These are phyloP conservation scores for Acanthornis magna DNA, from an alignment of 2,797 vertebrate genomes.

Conservation along the genomic window DNA sequence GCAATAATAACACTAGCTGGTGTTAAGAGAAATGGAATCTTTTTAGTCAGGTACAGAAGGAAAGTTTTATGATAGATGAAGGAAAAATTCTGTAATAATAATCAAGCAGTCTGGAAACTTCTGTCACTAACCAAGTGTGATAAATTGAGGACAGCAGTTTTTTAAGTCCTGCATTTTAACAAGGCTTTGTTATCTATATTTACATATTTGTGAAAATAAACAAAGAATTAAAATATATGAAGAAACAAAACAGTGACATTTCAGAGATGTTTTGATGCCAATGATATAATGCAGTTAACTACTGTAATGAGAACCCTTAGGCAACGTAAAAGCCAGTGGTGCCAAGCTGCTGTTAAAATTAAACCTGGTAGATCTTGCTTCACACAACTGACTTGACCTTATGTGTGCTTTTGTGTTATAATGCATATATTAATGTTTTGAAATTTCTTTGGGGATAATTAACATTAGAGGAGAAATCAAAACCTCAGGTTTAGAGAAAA, in stretches of 20 bases:
- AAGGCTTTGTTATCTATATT: constrained; percentile 29
- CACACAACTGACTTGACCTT: constrained; percentile 13
- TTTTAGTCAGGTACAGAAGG: neutral
- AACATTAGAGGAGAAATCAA: neutral
- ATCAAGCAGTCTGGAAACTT: neutral
- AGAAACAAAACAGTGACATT: constrained; percentile 2
- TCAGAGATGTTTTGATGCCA: constrained; percentile 2
- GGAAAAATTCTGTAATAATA: constrained; percentile 10
- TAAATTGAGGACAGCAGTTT: neutral
- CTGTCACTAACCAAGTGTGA: neutral
- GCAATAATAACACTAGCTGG: neutral
- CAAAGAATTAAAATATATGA: constrained; percentile 2
- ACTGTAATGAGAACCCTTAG: neutral
- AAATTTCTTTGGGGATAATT: constrained; percentile 44
- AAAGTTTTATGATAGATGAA: constrained; percentile 20
- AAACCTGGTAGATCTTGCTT: constrained; percentile 27
- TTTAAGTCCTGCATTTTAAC: neutral
- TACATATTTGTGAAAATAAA: constrained; percentile 34
- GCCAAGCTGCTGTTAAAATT: constrained; percentile 34
- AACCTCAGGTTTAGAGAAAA: neutral
- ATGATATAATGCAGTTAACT: neutral
- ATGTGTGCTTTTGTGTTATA: neutral
- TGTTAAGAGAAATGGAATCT: neutral
- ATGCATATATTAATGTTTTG: constrained; percentile 12
- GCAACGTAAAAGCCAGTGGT: neutral